phyloP scores from a whole-genome alignment of 1,140 invertebrate genomes.

The Eupeodes corollae region DNA sequence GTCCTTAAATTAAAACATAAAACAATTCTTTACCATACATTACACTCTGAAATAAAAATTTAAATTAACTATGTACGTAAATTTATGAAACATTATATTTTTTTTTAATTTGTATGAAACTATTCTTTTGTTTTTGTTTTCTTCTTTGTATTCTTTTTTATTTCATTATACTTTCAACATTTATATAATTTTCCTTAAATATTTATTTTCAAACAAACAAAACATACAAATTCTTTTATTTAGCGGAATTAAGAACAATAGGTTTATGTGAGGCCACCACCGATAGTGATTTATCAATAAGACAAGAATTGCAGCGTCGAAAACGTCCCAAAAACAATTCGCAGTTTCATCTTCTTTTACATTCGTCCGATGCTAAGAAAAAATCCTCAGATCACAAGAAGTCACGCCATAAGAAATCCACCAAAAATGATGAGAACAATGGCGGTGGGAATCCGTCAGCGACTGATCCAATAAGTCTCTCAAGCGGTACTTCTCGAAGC shows the following conservation, averaged over 20 bases:
- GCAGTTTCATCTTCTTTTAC: not conserved
- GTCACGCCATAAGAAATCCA: too few species aligned
- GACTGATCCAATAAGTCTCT: too few species aligned
- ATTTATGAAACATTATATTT: too few species aligned
- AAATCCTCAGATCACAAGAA: not conserved
- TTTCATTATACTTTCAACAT: constrained; percentile 8
- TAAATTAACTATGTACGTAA: too few species aligned
- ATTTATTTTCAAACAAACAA: too few species aligned
- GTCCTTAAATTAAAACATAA: too few species aligned
- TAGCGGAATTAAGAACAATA: constrained; percentile 7
- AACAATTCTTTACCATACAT: too few species aligned
- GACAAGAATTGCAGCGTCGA: not conserved
- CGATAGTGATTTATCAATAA: constrained; percentile 7
- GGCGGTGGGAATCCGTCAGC: too few species aligned
- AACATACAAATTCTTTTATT: constrained; percentile 1
- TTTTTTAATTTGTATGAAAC: too few species aligned
- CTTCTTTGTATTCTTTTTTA: too few species aligned
- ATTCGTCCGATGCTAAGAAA: not conserved
- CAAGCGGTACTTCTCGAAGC: not conserved
- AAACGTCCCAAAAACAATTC: not conserved
- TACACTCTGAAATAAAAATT: too few species aligned
- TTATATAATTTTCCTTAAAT: constrained; percentile 3
- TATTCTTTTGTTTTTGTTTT: too few species aligned
- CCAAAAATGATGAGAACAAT: not conserved
- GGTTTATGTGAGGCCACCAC: constrained; percentile 4